Conservation (phyloP, 2,797 vertebrate species). For the Semotilus atromaculatus region DNA sequence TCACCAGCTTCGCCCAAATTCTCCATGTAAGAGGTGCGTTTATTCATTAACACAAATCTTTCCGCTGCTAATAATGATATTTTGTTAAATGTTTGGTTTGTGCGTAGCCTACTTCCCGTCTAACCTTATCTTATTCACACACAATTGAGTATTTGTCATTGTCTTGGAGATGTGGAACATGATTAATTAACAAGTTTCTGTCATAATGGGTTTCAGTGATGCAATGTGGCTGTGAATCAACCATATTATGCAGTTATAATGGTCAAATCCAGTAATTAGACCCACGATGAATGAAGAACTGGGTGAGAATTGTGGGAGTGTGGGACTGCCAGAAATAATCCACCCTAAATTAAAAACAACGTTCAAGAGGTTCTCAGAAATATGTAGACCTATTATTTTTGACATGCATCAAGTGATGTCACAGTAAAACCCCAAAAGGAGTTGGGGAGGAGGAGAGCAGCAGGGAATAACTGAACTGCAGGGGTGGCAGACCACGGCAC, state of each 20-base stretch:
- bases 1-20: conserved; percentile 68
- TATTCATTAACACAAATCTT: neutral
- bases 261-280: neutral
- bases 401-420: neutral
- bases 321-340: neutral
- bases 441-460: conserved; percentile 5
- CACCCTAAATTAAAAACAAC: neutral
- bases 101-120: neutral
- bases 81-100: neutral
- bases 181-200: neutral
- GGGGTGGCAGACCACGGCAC: neutral
- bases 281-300: neutral
- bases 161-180: neutral
- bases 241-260: neutral
- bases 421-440: neutral
- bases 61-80: neutral
- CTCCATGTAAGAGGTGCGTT: conserved; percentile 73
- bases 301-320: neutral
- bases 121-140: neutral
- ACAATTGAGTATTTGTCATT: neutral
- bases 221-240: neutral
- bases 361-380: neutral
- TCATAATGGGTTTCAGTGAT: neutral
- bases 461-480: conserved; percentile 16
- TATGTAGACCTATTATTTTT: neutral